Evolutionary conservation across 2,113 vertebrate species (phyloP).

Genomic region (Phylloscopus trochilus): DNA sequence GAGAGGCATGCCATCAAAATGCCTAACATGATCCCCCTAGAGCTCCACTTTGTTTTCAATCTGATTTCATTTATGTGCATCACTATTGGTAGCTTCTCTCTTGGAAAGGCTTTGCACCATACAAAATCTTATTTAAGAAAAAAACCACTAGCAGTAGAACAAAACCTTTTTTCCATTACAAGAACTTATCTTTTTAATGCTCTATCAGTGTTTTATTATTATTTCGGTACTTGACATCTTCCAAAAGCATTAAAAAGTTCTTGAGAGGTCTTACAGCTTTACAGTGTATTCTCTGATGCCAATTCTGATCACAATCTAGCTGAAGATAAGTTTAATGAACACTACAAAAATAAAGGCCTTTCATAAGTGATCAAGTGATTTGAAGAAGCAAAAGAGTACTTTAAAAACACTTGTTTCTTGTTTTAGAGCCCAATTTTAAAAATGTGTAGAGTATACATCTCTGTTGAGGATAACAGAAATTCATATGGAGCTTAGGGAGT

Average conservation of each 20-base stretch:
- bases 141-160: neutral
- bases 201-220: slow-evolving; percentile 4
- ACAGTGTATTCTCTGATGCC: neutral
- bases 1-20: neutral
- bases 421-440: neutral
- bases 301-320: slow-evolving; percentile 16
- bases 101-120: neutral
- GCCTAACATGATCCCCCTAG: neutral
- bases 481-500: neutral
- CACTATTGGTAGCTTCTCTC: neutral
- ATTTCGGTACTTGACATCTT: neutral
- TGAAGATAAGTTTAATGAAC: slow-evolving; percentile 29
- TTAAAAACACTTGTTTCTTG: neutral
- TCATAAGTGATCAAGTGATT: neutral
- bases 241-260: slow-evolving; percentile 36
- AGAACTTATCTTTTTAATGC: slow-evolving; percentile 13
- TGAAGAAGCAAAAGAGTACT: neutral
- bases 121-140: neutral
- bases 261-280: slow-evolving; percentile 21
- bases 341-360: slow-evolving; percentile 28
- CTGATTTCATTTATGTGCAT: neutral
- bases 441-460: neutral
- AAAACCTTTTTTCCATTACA: neutral
- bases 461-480: neutral
- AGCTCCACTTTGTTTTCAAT: neutral